These are phyloP conservation scores for Elmis aenea DNA, from an alignment of 2,888 invertebrate genomes.

Conservation along the genomic window DNA sequence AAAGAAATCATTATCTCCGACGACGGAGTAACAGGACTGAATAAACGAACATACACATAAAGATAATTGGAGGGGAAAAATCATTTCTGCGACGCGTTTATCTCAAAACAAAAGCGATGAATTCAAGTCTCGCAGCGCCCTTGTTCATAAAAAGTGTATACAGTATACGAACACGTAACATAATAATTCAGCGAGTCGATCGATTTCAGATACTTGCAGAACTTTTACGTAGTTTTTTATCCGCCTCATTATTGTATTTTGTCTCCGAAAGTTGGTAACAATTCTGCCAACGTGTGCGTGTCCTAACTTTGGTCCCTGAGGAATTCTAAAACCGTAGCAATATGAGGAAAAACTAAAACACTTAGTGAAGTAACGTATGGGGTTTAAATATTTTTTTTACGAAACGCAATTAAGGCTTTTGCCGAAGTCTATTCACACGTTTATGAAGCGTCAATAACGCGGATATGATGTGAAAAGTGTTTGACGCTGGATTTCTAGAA, in stretches of 20 bases:
- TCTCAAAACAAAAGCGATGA: conserved; percentile 11
- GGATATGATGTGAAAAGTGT: too few relatives aligned
- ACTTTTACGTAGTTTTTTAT: conserved; percentile 22
- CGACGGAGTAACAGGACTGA: not conserved
- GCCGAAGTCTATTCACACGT: too few relatives aligned
- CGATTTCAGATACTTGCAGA: conserved; percentile 20
- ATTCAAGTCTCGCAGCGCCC: conserved; percentile 14
- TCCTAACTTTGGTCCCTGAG: conserved; percentile 19
- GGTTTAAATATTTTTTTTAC: too few relatives aligned
- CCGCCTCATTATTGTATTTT: conserved; percentile 22
- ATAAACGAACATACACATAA: too few relatives aligned
- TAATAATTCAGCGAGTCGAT: conserved; percentile 19
- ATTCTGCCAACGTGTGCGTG: conserved; percentile 20
- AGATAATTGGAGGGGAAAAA: conserved; percentile 6
- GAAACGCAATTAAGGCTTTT: too few relatives aligned
- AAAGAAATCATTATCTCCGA: too few relatives aligned
- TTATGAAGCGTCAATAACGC: too few relatives aligned
- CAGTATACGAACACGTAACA: conserved; percentile 18
- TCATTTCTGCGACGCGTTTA: conserved; percentile 6
- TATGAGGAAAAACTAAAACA: conserved; percentile 18
- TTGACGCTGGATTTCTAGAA: too few relatives aligned
- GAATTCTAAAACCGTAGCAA: conserved; percentile 16
- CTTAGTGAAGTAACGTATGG: too few relatives aligned
- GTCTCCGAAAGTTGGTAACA: conserved; percentile 19
- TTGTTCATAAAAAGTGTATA: conserved; percentile 20